These are phyloP conservation scores for Neolamprologus fasciatus DNA, from an alignment of 2,113 vertebrate genomes.

Conservation along the genomic window DNA sequence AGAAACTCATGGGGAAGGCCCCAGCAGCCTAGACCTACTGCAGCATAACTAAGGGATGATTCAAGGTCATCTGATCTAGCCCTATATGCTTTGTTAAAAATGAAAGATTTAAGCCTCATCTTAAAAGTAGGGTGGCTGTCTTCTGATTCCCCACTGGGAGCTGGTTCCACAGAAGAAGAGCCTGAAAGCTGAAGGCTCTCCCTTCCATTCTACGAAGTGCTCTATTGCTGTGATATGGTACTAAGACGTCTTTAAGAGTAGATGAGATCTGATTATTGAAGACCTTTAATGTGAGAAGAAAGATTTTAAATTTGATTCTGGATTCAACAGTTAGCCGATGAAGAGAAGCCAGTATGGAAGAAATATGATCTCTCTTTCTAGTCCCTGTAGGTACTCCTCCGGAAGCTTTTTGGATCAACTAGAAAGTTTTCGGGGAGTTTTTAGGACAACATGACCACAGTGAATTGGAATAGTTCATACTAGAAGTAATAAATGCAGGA, in stretches of 20 bases:
- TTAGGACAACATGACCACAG: background rate
- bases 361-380: background rate
- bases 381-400: background rate
- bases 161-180: background rate
- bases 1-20: background rate
- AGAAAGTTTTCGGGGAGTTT: background rate
- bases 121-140: background rate
- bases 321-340: fast-evolving
- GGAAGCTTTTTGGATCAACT: background rate
- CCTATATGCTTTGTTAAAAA: fast-evolving
- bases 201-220: fast-evolving
- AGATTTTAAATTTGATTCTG: background rate
- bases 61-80: background rate
- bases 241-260: background rate
- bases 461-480: background rate
- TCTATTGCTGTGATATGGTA: background rate
- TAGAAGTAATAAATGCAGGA: background rate
- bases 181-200: background rate
- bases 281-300: background rate
- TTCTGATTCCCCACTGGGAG: background rate
- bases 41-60: background rate
- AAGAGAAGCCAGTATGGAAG: background rate
- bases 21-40: background rate
- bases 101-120: background rate
- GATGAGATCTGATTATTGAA: background rate